Evolutionary conservation across 2,113 vertebrate genomes (phyloP), one percentile per base, ranked within the genome.

Genomic region (Polypterus senegalus): DNA sequence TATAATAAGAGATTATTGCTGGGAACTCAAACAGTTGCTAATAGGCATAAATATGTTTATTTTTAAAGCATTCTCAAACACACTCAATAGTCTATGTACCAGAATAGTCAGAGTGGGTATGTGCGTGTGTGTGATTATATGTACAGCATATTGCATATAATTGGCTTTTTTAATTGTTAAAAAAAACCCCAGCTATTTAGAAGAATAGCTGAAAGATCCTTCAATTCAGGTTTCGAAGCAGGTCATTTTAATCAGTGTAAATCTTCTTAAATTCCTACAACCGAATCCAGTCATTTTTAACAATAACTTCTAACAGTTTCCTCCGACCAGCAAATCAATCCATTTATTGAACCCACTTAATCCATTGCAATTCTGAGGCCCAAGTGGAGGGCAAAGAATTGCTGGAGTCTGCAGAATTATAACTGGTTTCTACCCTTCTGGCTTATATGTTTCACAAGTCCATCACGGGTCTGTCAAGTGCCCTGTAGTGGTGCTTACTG

Each of bases 1-100:
- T 77, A 77, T 82, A 84, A 86, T 83, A 81, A 85, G 78, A 83
- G 84, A 80, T 77, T 81, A 89, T 81, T 85, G 74, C 27, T 27
- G 27, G 27, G 1, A 58, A 5, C n/a, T 49, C 46, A 48, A 7
- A 48, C 9, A 6, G 48, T 46, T 3, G 46, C 47, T 49, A 43
- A 48, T 11, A 49, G 44, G 27, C 27, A 9, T 54, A 7, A 9
- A 27, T 45, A 5, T 57, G 48, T 46, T 47, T 3, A 58, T 47
- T n/a, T n/a, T 43, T 2, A n/a, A 7, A 8, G 47, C 46, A 7
- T 4, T 43, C 47, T 46, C 59, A 48, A 27, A 5, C 4, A 3
- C 43, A 49, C 43, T 27, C 9, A 59, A 2, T 47, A 48, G 11
- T 47, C 5, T 59, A 9, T 58, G 11, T 10, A 7, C n/a, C 55